Conservation (phyloP, 2,797 vertebrate species). For the Poeciliopsis gracilis region DNA sequence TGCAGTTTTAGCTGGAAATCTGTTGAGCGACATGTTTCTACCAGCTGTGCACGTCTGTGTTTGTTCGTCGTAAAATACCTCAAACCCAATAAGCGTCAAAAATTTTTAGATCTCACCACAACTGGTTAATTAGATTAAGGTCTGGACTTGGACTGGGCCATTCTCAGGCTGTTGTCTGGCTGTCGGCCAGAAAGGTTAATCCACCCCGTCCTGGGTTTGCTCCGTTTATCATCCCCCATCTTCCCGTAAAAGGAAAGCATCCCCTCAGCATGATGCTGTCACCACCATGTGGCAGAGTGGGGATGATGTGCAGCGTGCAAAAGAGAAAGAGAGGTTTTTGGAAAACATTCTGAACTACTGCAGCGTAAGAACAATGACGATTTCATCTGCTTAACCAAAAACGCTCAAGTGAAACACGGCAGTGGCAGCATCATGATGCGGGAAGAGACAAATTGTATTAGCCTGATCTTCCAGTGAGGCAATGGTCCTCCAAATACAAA, state of each 20-base stretch:
- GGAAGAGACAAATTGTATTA: not conserved
- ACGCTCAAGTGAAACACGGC: not conserved
- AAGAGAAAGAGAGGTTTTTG: not conserved
- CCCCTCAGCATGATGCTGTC: not conserved
- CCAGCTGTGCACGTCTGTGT: not conserved
- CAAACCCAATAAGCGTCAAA: not conserved
- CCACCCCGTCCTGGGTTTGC: not conserved
- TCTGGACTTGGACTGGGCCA: not conserved
- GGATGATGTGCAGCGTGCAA: not conserved
- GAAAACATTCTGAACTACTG: not conserved
- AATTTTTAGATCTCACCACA: not conserved
- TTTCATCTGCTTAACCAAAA: not conserved
- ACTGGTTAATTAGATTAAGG: not conserved
- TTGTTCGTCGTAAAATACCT: not conserved
- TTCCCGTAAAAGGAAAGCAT: not conserved
- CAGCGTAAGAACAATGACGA: not conserved
- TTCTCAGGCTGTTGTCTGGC: not conserved
- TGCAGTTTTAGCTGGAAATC: not conserved
- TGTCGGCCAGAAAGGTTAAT: not conserved
- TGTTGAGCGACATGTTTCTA: not conserved
- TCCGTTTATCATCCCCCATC: not conserved
- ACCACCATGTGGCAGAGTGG: not conserved
- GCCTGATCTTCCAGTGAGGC: not conserved
- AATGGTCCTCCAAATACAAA: not conserved
- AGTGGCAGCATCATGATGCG: not conserved